These are phyloP conservation scores for Antheraea assamensis DNA, from an alignment of 2,888 invertebrate species.

Conservation along the genomic window DNA sequence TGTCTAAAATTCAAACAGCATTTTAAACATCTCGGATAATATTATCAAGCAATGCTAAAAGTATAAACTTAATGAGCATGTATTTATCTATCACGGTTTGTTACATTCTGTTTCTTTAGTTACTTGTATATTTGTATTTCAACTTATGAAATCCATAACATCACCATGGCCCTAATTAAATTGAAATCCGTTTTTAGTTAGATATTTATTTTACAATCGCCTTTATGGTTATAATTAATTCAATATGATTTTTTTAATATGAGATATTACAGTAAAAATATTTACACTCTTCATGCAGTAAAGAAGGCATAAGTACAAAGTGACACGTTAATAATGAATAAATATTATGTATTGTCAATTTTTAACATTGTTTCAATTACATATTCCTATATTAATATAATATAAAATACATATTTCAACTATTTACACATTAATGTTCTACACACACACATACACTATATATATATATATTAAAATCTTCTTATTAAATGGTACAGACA, in stretches of 20 bases:
- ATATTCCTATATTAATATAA: slow-evolving; percentile 18
- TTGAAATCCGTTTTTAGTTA: background rate
- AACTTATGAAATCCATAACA: background rate
- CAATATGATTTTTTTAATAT: background rate
- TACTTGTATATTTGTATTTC: background rate
- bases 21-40: background rate
- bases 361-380: slow-evolving; percentile 17
- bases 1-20: background rate
- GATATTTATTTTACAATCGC: background rate
- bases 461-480: background rate
- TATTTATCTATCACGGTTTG: background rate
- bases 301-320: slow-evolving; percentile 44
- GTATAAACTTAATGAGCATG: background rate
- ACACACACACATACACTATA: too few species aligned
- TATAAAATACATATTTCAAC: background rate
- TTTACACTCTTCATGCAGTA: slow-evolving; percentile 33
- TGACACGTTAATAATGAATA: slow-evolving; percentile 4
- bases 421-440: background rate
- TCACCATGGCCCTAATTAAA: background rate
- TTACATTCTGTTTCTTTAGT: background rate
- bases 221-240: background rate
- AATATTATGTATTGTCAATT: slow-evolving; percentile 9
- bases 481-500: background rate
- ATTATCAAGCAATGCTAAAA: background rate
- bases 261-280: background rate